Evolutionary conservation across 1,140 invertebrate species (phyloP).

Genomic region (Tribolium madens): DNA sequence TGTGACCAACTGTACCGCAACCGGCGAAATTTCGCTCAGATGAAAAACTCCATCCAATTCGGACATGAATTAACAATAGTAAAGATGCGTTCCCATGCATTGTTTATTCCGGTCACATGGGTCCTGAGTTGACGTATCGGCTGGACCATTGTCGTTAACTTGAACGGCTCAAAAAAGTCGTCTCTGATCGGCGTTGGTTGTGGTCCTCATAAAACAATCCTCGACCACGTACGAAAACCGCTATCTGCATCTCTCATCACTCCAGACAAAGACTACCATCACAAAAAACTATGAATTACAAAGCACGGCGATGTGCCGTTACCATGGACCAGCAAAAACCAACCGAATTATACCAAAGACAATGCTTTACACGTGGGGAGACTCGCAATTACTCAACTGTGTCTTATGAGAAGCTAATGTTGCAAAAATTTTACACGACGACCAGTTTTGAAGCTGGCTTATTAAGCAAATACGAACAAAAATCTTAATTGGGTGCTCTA

Average conservation of each 20-base stretch:
- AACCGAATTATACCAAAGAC: conserved; percentile 34
- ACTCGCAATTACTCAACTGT: neutral
- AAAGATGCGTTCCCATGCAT: conserved; percentile 58
- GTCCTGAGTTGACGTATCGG: conserved; percentile 44
- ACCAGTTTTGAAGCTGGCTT: neutral
- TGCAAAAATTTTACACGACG: neutral
- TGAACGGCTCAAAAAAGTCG: conserved; percentile 56
- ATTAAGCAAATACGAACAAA: neutral
- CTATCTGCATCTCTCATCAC: conserved; percentile 48
- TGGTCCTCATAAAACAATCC: conserved; percentile 59
- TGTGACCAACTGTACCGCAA: conserved; percentile 41
- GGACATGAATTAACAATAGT: conserved; percentile 56
- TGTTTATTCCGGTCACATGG: conserved; percentile 56
- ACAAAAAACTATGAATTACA: conserved; percentile 52
- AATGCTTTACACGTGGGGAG: conserved; percentile 31
- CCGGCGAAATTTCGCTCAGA: conserved; percentile 19
- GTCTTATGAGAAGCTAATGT: conserved; percentile 15
- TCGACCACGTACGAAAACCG: conserved; percentile 43
- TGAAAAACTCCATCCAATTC: conserved; percentile 19
- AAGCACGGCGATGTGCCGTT: conserved; percentile 45
- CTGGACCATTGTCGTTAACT: conserved; percentile 56
- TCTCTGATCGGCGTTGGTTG: conserved; percentile 55
- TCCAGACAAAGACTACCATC: conserved; percentile 39
- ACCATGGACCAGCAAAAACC: conserved; percentile 12
- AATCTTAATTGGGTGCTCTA: too few species aligned